Evolutionary conservation across 2,888 invertebrate genomes (phyloP).

Genomic region (Campaea margaritaria): DNA sequence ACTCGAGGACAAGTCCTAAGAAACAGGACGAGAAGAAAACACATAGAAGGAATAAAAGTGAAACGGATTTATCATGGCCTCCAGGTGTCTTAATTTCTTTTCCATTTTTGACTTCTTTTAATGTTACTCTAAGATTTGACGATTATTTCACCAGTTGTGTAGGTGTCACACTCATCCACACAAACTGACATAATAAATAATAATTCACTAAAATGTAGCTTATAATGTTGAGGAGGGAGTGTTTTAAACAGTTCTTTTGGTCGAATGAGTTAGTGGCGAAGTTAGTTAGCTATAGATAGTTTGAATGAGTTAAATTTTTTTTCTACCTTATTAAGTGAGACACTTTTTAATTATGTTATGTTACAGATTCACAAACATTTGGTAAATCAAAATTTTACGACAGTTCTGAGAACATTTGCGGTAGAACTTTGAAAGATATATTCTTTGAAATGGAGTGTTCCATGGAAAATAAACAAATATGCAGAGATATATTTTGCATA

Average conservation of each 20-base stretch:
- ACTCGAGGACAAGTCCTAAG: constrained; percentile 70
- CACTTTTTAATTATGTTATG: not conserved
- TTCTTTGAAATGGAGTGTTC: constrained; percentile 96
- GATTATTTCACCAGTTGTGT: too few species aligned
- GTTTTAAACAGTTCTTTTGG: too few species aligned
- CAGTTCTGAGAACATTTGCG: constrained; percentile 72
- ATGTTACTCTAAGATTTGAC: too few species aligned
- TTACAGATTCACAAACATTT: constrained; percentile 72
- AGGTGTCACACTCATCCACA: too few species aligned
- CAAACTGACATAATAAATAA: too few species aligned
- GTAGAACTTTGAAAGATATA: constrained; percentile 83
- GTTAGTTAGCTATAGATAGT: too few species aligned
- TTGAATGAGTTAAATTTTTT: too few species aligned
- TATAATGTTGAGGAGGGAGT: too few species aligned
- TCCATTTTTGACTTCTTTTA: too few species aligned
- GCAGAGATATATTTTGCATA: constrained; percentile 92
- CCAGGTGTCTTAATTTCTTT: constrained; percentile 75
- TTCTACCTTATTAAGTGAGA: too few species aligned
- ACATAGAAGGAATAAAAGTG: constrained; percentile 90
- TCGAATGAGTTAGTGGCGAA: too few species aligned
- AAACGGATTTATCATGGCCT: constrained; percentile 89
- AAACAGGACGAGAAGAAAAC: constrained; percentile 79
- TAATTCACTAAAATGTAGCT: too few species aligned
- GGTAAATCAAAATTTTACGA: constrained; percentile 88
- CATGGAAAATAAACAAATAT: constrained; percentile 91